Percentiles rank a stretch among this genome's conserved stretches.
These are phyloP conservation scores for Drosophila navojoa DNA, from an alignment of 1,140 invertebrate genomes.

Conservation along the genomic window DNA sequence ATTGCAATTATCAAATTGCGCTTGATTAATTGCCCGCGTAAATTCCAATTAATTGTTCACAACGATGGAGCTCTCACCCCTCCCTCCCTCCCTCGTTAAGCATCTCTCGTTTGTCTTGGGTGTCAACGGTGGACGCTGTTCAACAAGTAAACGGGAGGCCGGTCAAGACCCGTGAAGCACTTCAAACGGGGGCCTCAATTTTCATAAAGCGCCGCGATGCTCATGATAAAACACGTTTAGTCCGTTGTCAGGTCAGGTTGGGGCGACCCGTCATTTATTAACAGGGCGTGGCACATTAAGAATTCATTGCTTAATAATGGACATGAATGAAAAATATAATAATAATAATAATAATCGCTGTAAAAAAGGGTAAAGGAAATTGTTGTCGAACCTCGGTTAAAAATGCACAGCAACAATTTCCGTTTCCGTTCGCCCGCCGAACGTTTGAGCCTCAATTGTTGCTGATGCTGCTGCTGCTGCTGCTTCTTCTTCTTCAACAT, in stretches of 20 bases:
- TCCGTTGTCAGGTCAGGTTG: constrained; percentile 22
- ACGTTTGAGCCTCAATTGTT: constrained; percentile 60
- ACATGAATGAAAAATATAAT: constrained; percentile 1
- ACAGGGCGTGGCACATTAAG: constrained; percentile 43
- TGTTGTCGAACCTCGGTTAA: constrained; percentile 66
- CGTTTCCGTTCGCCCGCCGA: constrained; percentile 64
- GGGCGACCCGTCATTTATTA: constrained; percentile 35
- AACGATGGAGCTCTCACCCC: no score
- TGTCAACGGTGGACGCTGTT: neutral
- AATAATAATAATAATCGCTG: no score
- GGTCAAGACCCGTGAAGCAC: constrained; percentile 5
- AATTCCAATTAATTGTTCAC: constrained; percentile 61
- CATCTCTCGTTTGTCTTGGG: no score
- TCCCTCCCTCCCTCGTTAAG: no score
- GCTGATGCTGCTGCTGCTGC: constrained; percentile 16
- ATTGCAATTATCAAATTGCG: constrained; percentile 69
- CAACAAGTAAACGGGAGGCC: constrained; percentile 20
- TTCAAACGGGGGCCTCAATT: constrained; percentile 27
- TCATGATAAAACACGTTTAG: constrained; percentile 41
- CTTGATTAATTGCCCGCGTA: constrained; percentile 48
- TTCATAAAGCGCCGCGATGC: constrained; percentile 26
- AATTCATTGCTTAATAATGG: constrained; percentile 67
- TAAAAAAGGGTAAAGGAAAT: constrained; percentile 10
- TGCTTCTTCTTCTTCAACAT: constrained; percentile 6
- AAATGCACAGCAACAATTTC: constrained; percentile 80